phyloP scores from a whole-genome alignment of 2,797 vertebrate species.

The Mergus octosetaceus region DNA sequence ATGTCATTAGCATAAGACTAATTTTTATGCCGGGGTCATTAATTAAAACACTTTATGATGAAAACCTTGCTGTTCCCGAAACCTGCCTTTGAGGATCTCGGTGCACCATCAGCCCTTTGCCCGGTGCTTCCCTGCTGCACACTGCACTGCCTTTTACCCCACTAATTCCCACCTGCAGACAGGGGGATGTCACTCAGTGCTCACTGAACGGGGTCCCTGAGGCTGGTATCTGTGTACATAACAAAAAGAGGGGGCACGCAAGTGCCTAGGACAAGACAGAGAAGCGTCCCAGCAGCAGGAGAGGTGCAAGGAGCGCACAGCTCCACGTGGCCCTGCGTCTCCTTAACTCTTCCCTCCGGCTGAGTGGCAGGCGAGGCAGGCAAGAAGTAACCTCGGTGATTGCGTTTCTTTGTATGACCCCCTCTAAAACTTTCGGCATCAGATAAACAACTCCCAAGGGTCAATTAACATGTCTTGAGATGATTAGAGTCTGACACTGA shows the following conservation, averaged over 20 bases:
- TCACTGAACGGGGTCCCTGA: neutral
- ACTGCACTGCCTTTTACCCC: neutral
- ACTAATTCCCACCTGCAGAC: neutral
- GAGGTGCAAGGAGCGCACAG: accelerated
- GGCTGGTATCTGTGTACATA: neutral
- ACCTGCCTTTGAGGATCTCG: neutral
- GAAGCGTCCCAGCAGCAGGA: neutral
- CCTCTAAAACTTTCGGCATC: constrained; percentile 67
- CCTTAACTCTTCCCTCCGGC: neutral
- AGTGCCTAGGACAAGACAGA: neutral
- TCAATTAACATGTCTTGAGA: constrained; percentile 86
- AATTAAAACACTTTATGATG: constrained; percentile 33
- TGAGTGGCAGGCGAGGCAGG: constrained; percentile 34
- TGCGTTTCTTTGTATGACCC: constrained; percentile 68
- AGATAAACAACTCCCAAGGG: constrained; percentile 80
- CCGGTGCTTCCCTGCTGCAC: neutral
- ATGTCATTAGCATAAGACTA: constrained; percentile 36
- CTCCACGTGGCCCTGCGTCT: neutral
- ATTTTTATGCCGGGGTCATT: constrained; percentile 35
- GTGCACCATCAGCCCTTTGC: neutral
- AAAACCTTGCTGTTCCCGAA: constrained; percentile 11
- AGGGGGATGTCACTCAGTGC: neutral
- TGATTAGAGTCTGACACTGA: constrained; percentile 87
- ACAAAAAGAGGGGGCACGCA: neutral
- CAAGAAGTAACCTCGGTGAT: constrained; percentile 54